These are phyloP conservation scores for Meliscaeva auricollis DNA, from an alignment of 2,888 invertebrate genomes.

Conservation along the genomic window DNA sequence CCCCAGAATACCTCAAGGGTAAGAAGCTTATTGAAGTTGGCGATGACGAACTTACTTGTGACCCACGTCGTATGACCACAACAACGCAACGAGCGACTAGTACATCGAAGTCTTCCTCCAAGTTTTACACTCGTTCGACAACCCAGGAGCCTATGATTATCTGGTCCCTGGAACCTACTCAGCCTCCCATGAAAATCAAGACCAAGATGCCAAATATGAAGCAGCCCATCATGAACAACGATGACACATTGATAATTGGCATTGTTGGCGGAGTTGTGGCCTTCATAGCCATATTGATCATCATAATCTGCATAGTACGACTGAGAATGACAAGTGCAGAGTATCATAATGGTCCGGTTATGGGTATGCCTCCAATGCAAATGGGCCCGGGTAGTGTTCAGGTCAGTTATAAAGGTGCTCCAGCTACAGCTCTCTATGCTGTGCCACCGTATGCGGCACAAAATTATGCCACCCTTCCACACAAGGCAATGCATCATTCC, in stretches of 20 bases:
- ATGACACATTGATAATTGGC: constrained; percentile 97
- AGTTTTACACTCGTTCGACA: constrained; percentile 85
- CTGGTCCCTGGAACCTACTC: constrained; percentile 93
- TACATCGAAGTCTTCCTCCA: constrained; percentile 80
- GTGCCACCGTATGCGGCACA: constrained; percentile 87
- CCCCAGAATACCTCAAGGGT: constrained; percentile 89
- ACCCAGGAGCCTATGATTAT: constrained; percentile 94
- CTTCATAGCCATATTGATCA: constrained; percentile 94
- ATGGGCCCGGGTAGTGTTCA: constrained; percentile 86
- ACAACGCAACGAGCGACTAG: constrained; percentile 79
- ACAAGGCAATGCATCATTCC: constrained; percentile 85
- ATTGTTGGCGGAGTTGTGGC: constrained; percentile 97
- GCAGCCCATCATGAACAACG: constrained; percentile 89
- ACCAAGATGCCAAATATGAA: constrained; percentile 86
- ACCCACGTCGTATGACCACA: constrained; percentile 86
- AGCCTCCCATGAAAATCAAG: constrained; percentile 86
- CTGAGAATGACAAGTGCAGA: constrained; percentile 89
- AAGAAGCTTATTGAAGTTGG: constrained; percentile 90
- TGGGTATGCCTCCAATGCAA: constrained; percentile 85
- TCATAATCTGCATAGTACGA: constrained; percentile 94
- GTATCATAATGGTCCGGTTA: constrained; percentile 89
- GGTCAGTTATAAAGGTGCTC: constrained; percentile 84
- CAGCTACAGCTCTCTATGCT: constrained; percentile 85
- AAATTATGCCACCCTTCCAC: constrained; percentile 87
- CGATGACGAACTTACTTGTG: constrained; percentile 93